Conservation (phyloP, 2,797 vertebrate species). For the Trachurus trachurus region DNA sequence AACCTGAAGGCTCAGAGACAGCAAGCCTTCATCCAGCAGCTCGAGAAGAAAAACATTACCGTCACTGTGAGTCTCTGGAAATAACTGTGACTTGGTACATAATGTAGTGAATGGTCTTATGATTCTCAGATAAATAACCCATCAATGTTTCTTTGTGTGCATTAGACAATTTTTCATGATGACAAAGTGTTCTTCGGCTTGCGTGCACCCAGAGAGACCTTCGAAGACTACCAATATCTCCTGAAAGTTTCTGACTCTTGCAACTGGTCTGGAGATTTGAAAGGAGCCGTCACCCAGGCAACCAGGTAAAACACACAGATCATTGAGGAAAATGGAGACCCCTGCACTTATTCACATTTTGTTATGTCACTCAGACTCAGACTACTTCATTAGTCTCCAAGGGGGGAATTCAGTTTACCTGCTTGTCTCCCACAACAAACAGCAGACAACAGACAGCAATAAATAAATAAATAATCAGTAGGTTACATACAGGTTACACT, state of each 20-base stretch:
- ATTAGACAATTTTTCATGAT: conserved; percentile 66
- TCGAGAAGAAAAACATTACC: conserved; percentile 85
- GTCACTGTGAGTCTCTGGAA: conserved; percentile 83
- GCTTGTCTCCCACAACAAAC: too few species aligned
- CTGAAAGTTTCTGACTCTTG: conserved; percentile 86
- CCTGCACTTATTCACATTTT: too few species aligned
- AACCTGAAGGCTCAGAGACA: conserved; percentile 76
- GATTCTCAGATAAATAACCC: not conserved
- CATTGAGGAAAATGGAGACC: too few species aligned
- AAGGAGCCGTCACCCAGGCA: conserved; percentile 41
- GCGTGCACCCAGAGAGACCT: conserved; percentile 81
- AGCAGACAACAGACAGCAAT: too few species aligned
- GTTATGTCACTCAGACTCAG: too few species aligned
- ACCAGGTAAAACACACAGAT: conserved; percentile 71
- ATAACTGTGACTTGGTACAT: not conserved
- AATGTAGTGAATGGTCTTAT: not conserved
- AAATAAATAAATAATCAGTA: too few species aligned
- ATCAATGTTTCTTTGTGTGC: conserved; percentile 9
- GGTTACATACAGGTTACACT: too few species aligned
- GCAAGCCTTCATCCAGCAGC: conserved; percentile 82
- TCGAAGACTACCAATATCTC: conserved; percentile 88
- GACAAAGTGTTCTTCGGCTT: conserved; percentile 89
- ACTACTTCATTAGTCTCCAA: too few species aligned
- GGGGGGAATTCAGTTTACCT: too few species aligned
- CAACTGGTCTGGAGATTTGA: conserved; percentile 76